These are phyloP conservation scores for Ursus arctos DNA, from an alignment of 2,113 vertebrate species.

Conservation along the genomic window DNA sequence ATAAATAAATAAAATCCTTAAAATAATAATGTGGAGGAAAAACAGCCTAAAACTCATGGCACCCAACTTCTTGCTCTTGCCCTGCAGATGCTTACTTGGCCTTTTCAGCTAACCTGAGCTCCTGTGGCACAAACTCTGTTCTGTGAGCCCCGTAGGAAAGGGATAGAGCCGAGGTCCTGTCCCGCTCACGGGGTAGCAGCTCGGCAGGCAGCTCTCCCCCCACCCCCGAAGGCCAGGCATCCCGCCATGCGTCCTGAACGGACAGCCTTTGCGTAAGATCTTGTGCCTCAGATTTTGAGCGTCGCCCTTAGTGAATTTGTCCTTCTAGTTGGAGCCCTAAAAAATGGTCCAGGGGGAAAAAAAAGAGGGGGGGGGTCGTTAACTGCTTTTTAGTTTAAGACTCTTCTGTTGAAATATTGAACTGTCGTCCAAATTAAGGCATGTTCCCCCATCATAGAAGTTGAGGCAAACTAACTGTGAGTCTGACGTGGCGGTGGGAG, in stretches of 20 bases:
- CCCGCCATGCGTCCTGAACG: background rate
- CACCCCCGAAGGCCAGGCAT: background rate
- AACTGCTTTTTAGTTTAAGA: constrained; percentile 18
- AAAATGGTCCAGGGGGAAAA: background rate
- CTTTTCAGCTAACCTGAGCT: background rate
- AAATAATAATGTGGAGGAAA: background rate
- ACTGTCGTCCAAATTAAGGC: background rate
- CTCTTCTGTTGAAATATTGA: background rate
- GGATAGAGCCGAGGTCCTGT: background rate
- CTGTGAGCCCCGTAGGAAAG: background rate
- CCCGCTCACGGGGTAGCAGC: background rate
- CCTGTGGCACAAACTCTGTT: background rate
- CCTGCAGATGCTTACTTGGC: background rate
- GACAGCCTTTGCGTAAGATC: background rate
- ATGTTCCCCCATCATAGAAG: background rate
- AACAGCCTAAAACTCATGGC: background rate
- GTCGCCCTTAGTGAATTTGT: constrained; percentile 21
- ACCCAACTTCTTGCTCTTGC: background rate
- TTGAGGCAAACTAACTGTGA: background rate
- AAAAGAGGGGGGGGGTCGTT: background rate
- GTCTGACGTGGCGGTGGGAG: background rate
- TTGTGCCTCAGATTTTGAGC: background rate
- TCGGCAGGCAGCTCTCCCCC: background rate
- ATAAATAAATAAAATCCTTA: background rate
- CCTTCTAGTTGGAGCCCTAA: background rate